Percentiles rank a stretch among this genome's conserved stretches.
Evolutionary conservation across 1,140 invertebrate genomes (phyloP).

Genomic region (Meteorus sp.): DNA sequence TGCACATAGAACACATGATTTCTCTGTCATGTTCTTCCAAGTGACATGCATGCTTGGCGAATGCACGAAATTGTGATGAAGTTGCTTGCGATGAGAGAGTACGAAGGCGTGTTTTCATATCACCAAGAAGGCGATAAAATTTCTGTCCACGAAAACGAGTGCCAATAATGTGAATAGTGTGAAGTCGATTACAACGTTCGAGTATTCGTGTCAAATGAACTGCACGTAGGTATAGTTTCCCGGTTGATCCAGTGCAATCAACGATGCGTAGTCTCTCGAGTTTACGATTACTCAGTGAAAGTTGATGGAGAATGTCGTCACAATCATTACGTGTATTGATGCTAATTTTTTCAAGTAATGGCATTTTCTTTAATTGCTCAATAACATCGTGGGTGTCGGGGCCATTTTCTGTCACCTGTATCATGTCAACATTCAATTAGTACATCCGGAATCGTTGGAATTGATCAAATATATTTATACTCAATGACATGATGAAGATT

Average conservation of each 20-base stretch:
- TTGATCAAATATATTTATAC: no score
- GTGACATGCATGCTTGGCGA: slow-evolving; percentile 31
- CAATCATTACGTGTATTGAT: slow-evolving; percentile 35
- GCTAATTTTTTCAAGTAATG: slow-evolving; percentile 33
- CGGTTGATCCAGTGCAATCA: slow-evolving; percentile 37
- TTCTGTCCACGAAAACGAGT: slow-evolving; percentile 37
- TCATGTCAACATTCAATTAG: no score
- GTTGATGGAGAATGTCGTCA: slow-evolving; percentile 40
- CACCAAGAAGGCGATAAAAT: slow-evolving; percentile 39
- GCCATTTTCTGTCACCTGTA: slow-evolving; percentile 33
- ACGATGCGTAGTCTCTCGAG: slow-evolving; percentile 35
- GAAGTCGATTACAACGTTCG: slow-evolving; percentile 37
- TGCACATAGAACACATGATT: slow-evolving; percentile 26
- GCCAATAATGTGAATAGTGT: slow-evolving; percentile 36
- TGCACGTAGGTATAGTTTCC: slow-evolving; percentile 35
- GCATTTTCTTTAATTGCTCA: slow-evolving; percentile 43
- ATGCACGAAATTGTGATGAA: slow-evolving; percentile 34
- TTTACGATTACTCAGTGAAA: slow-evolving; percentile 41
- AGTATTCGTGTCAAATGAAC: slow-evolving; percentile 35
- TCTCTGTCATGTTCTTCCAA: slow-evolving; percentile 32
- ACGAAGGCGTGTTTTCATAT: slow-evolving; percentile 29
- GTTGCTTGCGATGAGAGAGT: slow-evolving; percentile 26
- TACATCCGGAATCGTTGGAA: no score
- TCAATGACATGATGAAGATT: neutral
- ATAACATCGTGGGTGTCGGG: slow-evolving; percentile 33